A percentile compares a stretch with the other conserved stretches of the same genome.
phyloP scores from a whole-genome alignment of 2,888 invertebrate species.

The Sinelater perroti region DNA sequence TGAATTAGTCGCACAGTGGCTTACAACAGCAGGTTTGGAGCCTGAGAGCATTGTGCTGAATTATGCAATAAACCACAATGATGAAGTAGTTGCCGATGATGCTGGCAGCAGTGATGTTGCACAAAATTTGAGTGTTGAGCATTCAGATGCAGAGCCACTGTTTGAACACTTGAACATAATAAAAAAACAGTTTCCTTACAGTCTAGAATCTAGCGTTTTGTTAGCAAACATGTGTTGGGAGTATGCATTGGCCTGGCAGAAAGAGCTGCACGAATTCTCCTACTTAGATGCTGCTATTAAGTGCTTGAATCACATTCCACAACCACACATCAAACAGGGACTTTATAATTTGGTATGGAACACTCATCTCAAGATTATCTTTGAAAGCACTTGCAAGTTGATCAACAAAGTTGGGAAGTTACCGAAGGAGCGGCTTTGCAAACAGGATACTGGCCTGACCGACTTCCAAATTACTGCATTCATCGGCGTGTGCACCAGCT shows the following conservation, averaged over 20 bases:
- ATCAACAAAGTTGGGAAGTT: constrained; percentile 84
- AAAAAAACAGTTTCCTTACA: constrained; percentile 84
- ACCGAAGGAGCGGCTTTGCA: constrained; percentile 84
- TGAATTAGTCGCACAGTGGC: constrained; percentile 88
- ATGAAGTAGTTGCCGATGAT: constrained; percentile 42
- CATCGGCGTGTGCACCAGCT: constrained; percentile 61
- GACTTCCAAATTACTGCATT: constrained; percentile 68
- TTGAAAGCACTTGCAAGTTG: constrained; percentile 79
- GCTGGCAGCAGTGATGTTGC: constrained; percentile 39
- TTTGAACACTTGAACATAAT: constrained; percentile 72
- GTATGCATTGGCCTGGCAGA: constrained; percentile 87
- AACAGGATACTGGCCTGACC: constrained; percentile 78
- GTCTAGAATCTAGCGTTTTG: constrained; percentile 79
- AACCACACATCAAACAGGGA: constrained; percentile 78
- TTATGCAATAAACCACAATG: constrained; percentile 64
- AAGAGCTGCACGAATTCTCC: constrained; percentile 71
- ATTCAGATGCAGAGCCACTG: constrained; percentile 58
- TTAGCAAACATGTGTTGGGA: constrained; percentile 93
- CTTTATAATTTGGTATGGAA: constrained; percentile 89
- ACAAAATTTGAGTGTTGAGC: constrained; percentile 40
- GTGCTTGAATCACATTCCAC: constrained; percentile 73
- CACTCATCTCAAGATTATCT: constrained; percentile 82
- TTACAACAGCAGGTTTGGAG: constrained; percentile 76
- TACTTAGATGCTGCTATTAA: constrained; percentile 76
- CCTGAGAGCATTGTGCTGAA: constrained; percentile 70